Evolutionary conservation across 2,797 vertebrate species (phyloP), one percentile per base, ranked within the genome.

Genomic region (Oryzias sinensis): DNA sequence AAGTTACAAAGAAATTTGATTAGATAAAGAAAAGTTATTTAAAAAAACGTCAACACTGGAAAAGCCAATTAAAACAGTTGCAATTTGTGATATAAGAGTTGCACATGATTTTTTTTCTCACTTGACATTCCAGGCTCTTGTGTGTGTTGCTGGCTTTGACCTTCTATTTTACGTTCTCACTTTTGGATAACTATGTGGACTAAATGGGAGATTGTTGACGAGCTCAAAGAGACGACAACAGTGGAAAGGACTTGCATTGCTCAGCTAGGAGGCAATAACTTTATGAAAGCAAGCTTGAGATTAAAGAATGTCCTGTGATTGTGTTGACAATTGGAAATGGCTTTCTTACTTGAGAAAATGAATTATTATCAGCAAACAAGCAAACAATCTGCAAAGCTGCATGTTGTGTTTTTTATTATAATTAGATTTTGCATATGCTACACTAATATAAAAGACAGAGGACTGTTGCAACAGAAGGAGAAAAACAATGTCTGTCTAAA

Each of bases 281-380:
- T 63, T 66, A 9, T 37, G 33, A 62, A 68, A 56, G 62, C 63
- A n/a, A 58, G 25, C 18, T 43, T 15, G 33, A 43, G 56, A 53
- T 59, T 63, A 57, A 71, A 55, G 53, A 76, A 45, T 65, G 53
- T 45, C 29, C 48, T 65, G 40, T 62, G 43, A 74, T 74, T 16
- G 52, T 80, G 76, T 82, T 80, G 77, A 59, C 57, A 20, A 37
- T 73, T 52, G 53, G 59, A 78, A 77, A 75, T 67, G 6, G 69
- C 56, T 77, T 77, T 66, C 50, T 59, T 42, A 20, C 37, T 48
- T 22, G 48, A 66, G 63, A 41, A 65, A 74, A 78, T 62, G 15
- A 75, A 63, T 80, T 62, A 53, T 48, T 61, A 25, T 68, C 51
- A 57, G 72, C 68, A 73, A 74, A 79, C 68, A 78, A 43, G 53